Evolutionary conservation across 2,797 vertebrate genomes (phyloP).

Genomic region (Oreochromis mossambicus): DNA sequence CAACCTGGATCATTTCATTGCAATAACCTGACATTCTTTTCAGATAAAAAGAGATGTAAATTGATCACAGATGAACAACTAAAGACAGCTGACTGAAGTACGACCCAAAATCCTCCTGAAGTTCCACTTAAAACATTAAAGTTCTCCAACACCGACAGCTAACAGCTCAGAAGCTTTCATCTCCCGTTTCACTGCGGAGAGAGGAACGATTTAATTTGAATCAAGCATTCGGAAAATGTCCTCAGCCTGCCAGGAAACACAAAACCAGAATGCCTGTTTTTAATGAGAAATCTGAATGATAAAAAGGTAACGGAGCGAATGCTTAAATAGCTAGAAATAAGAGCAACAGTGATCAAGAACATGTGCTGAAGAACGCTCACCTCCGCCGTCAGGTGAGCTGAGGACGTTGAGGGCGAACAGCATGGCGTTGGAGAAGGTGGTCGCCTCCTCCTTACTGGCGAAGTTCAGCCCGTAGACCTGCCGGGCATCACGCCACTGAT

Average conservation of each 20-base stretch:
- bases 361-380: conserved; percentile 3
- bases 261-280: not conserved
- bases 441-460: conserved; percentile 96
- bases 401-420: conserved; percentile 95
- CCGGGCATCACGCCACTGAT: conserved; percentile 96
- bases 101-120: not conserved
- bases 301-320: not conserved
- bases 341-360: not conserved
- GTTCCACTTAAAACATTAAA: not conserved
- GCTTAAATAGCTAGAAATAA: not conserved
- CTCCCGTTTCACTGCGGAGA: not conserved
- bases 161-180: not conserved
- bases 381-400: conserved; percentile 89
- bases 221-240: not conserved
- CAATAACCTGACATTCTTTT: not conserved
- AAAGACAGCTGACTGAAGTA: not conserved
- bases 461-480: conserved; percentile 98
- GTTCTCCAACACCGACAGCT: not conserved
- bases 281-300: not conserved
- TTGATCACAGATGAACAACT: not conserved
- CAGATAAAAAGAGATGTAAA: not conserved
- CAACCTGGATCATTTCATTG: not conserved
- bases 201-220: not conserved
- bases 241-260: not conserved
- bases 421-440: conserved; percentile 96